These are phyloP conservation scores for Rhyacophila brunnea DNA, from an alignment of 1,140 invertebrate genomes.

Conservation along the genomic window DNA sequence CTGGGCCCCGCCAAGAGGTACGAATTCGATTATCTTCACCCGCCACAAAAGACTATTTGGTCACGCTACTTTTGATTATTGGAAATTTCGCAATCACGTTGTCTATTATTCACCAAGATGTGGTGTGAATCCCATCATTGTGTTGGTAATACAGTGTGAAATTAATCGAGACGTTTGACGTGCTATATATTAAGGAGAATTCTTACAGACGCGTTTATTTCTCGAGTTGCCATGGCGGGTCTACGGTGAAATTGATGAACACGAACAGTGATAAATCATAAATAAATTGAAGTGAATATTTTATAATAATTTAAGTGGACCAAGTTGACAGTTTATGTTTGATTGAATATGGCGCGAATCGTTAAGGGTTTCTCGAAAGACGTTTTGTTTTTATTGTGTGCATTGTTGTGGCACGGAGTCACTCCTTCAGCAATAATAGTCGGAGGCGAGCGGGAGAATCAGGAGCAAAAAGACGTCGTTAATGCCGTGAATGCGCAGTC, in stretches of 20 bases:
- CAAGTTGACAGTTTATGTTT: neutral
- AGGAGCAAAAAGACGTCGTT: constrained; percentile 46
- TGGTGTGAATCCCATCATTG: constrained; percentile 54
- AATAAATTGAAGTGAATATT: neutral
- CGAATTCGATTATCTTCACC: constrained; percentile 25
- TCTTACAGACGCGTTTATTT: constrained; percentile 23
- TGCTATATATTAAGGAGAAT: constrained; percentile 41
- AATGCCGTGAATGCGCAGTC: constrained; percentile 46
- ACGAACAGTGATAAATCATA: neutral
- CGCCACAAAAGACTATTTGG: constrained; percentile 20
- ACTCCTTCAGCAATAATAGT: constrained; percentile 42
- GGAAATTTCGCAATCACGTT: constrained; percentile 27
- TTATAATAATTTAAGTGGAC: neutral
- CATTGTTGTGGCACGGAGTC: constrained; percentile 25
- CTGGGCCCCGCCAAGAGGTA: constrained; percentile 21
- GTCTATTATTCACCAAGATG: constrained; percentile 42
- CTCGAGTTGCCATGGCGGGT: constrained; percentile 10
- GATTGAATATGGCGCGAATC: constrained; percentile 15
- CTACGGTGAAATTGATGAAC: neutral
- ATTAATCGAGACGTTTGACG: constrained; percentile 42
- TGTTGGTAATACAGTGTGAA: constrained; percentile 48
- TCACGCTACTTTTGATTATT: constrained; percentile 29
- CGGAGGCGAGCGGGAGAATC: constrained; percentile 21
- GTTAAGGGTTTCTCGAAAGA: constrained; percentile 13
- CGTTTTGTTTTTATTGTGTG: constrained; percentile 20